Percentiles rank a stretch among this genome's conserved stretches.
These are phyloP conservation scores for Pseudoips prasinana DNA, from an alignment of 2,888 invertebrate species.

Conservation along the genomic window DNA sequence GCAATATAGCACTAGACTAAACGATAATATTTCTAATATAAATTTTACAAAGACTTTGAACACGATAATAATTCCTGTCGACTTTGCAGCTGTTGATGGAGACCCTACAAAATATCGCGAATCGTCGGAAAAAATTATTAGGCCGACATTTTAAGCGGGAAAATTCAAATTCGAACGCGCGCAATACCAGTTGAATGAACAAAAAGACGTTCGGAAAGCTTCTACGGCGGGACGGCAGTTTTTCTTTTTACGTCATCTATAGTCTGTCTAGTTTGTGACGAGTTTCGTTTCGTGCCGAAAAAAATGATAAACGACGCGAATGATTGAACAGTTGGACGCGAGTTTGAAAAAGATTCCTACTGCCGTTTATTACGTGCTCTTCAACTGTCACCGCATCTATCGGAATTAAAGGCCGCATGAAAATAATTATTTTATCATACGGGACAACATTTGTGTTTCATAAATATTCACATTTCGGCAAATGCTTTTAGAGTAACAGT, in stretches of 20 bases:
- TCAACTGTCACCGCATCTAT: constrained; percentile 46
- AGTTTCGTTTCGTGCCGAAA: constrained; percentile 59
- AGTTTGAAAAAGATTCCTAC: constrained; percentile 62
- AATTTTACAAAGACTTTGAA: no score
- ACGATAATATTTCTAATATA: no score
- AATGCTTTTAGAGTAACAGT: constrained; percentile 65
- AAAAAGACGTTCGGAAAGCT: constrained; percentile 75
- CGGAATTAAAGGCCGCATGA: constrained; percentile 53
- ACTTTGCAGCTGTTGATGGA: constrained; percentile 12
- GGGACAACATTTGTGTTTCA: constrained; percentile 46
- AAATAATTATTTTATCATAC: constrained; percentile 57
- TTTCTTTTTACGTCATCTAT: constrained; percentile 73
- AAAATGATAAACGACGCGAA: constrained; percentile 76
- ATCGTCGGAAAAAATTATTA: constrained; percentile 31
- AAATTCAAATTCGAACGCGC: constrained; percentile 54
- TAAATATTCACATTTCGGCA: constrained; percentile 72
- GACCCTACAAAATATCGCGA: constrained; percentile 25
- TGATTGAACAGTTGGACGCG: constrained; percentile 72
- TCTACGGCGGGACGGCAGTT: constrained; percentile 55
- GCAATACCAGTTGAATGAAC: constrained; percentile 62
- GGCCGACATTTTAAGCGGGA: constrained; percentile 53
- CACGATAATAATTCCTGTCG: constrained; percentile 17
- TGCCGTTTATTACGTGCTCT: constrained; percentile 45
- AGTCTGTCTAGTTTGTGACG: constrained; percentile 68
- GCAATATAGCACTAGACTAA: no score